Percentiles rank a stretch among this genome's conserved stretches.
Evolutionary conservation across 2,888 invertebrate species (phyloP).

Genomic region (Drosophila silvestris): DNA sequence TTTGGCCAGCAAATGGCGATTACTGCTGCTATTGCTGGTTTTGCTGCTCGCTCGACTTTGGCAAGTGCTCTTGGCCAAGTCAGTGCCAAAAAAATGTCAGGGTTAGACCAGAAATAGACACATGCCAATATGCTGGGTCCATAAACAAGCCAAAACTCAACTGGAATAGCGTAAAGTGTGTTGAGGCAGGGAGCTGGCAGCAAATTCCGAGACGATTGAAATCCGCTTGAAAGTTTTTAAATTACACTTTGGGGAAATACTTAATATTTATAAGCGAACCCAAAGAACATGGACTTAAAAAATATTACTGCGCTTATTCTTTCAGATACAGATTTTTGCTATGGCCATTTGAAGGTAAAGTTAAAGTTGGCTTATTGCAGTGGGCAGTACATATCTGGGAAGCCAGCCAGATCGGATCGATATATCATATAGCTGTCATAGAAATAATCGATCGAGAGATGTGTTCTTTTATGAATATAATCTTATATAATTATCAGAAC

Average conservation of each 20-base stretch:
- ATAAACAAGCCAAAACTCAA: constrained; percentile 60
- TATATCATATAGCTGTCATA: neutral
- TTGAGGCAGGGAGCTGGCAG: no score
- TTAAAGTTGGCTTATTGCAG: neutral
- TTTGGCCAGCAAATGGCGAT: constrained; percentile 58
- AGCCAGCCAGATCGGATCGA: neutral
- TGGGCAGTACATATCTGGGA: rapidly evolving
- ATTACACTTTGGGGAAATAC: constrained; percentile 9
- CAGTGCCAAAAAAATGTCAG: constrained; percentile 75
- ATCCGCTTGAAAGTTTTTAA: constrained; percentile 33
- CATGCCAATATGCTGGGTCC: constrained; percentile 68
- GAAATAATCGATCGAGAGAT: no score
- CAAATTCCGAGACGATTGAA: constrained; percentile 12
- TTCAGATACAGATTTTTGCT: neutral
- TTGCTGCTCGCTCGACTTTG: constrained; percentile 58
- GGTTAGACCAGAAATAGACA: constrained; percentile 72
- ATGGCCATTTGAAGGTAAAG: rapidly evolving
- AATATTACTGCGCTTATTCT: neutral
- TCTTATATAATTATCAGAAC: neutral
- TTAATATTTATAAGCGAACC: neutral
- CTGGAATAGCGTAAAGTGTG: neutral
- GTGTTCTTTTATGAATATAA: no score
- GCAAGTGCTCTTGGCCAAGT: constrained; percentile 46
- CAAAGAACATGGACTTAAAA: neutral
- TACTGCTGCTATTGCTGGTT: constrained; percentile 40